phyloP scores from a whole-genome alignment of 2,113 vertebrate species.

The Sus scrofa region DNA sequence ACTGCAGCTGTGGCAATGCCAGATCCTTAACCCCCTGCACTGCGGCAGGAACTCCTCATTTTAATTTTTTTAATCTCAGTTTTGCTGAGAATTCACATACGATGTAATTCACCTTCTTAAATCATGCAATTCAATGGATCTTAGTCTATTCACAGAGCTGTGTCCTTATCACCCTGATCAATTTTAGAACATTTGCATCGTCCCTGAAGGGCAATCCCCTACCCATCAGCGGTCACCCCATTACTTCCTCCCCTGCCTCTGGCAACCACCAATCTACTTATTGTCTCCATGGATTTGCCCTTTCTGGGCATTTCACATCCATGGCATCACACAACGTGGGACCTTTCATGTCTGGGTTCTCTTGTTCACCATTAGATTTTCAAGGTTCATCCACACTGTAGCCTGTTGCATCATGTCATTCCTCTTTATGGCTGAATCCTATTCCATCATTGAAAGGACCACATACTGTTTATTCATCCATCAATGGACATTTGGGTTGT shows the following conservation, averaged over 20 bases:
- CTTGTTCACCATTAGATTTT: background rate
- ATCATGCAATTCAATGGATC: rapidly evolving
- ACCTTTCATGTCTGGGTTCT: background rate
- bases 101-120: too few relatives aligned
- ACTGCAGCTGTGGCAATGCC: too few relatives aligned
- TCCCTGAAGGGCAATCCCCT: background rate
- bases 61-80: background rate
- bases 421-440: background rate
- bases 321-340: rapidly evolving
- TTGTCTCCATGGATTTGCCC: background rate
- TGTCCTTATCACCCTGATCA: too few relatives aligned
- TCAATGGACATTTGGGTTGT: rapidly evolving
- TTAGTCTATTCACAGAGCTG: background rate
- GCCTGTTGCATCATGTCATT: rapidly evolving
- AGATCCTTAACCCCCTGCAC: too few relatives aligned
- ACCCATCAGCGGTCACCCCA: rapidly evolving
- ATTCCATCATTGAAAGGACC: rapidly evolving
- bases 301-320: background rate
- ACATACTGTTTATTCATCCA: rapidly evolving
- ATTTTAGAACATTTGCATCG: too few relatives aligned
- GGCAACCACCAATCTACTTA: background rate
- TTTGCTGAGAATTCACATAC: background rate
- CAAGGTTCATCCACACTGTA: rapidly evolving
- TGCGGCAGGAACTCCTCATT: background rate
- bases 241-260: rapidly evolving